Base-by-base conservation (phyloP, 2,888 invertebrate species). In the Dicroscelio sp. region DNA sequence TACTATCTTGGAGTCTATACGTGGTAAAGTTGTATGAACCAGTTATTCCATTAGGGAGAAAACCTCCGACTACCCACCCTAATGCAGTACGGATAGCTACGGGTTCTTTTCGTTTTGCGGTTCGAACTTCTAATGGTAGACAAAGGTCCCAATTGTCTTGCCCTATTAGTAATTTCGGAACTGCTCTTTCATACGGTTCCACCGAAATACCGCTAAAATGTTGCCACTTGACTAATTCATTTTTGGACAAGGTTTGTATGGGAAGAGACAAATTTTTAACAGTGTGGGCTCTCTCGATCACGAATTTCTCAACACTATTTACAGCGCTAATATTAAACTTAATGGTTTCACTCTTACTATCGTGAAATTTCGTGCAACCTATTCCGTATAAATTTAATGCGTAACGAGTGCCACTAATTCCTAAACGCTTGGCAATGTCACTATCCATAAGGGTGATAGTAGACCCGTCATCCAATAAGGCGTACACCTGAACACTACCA, bases 381-480 rank as follows among this genome's bases (percentile, higher is more conserved):
- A 23, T 58, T 1, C 55, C 10, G 27, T 60, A n/a, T 52, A 25
- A 1, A 10, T 10, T 5, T 60, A 60, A 8, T 8, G 25, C n/a
- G 2, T 12, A 27, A 14, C n/a, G 12, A 20, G 55, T 10, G n/a
- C 55, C 55, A 10, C 5, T n/a, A 5, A 55, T 5, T 5, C 55
- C 55, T 55, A 55, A 10, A 5, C 55, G 12, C 55, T 55, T 55
- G 5, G 55, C 55, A 6, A 55, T 20, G n/a, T 55, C 20, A 6
- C 20, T 10, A 14, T 58, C 58, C 2, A 58, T 58, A 3, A 58
- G 27, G 10, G 58, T 25, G 1, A 27, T 60, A 10, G 60, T 60
- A 25, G 60, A 60, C 10, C 60, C 60, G n/a, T 60, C 60, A 60
- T 60, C 60, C 27, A 60, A 60, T 27, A 60, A 60, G 17, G 60